Evolutionary conservation across 2,888 invertebrate species (phyloP).

Genomic region (Orthosia gothica): DNA sequence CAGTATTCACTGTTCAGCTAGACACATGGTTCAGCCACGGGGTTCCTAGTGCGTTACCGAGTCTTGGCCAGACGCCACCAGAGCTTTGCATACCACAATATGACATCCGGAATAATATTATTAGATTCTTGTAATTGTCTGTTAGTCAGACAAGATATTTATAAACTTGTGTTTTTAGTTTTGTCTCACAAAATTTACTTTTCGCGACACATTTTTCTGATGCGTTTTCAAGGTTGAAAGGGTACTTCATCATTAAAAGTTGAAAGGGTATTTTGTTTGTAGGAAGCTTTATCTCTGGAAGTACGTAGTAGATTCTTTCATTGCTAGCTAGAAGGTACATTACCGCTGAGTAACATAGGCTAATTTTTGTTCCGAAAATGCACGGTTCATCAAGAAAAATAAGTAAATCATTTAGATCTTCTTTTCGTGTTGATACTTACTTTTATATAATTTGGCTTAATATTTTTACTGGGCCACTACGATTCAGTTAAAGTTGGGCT

Average conservation of each 20-base stretch:
- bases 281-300: too few relatives aligned
- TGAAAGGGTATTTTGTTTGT: not conserved
- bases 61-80: slow-evolving; percentile 59
- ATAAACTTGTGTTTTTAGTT: slow-evolving; percentile 41
- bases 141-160: slow-evolving; percentile 60
- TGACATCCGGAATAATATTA: slow-evolving; percentile 64
- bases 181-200: slow-evolving; percentile 41
- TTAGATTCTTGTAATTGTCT: slow-evolving; percentile 47
- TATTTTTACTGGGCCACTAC: too few relatives aligned
- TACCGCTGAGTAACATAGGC: too few relatives aligned
- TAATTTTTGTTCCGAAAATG: too few relatives aligned
- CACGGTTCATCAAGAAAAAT: too few relatives aligned
- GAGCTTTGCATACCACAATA: slow-evolving; percentile 50
- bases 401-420: too few relatives aligned
- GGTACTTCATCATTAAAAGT: not conserved
- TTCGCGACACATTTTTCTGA: slow-evolving; percentile 11
- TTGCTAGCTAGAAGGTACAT: too few relatives aligned
- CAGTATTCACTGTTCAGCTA: slow-evolving; percentile 25
- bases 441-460: too few relatives aligned
- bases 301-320: too few relatives aligned
- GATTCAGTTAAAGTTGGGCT: too few relatives aligned
- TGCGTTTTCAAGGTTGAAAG: slow-evolving; percentile 16
- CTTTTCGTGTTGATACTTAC: too few relatives aligned
- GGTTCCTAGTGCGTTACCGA: slow-evolving; percentile 42
- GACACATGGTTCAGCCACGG: slow-evolving; percentile 57